Base-by-base conservation (phyloP, 2,888 invertebrate species). In the Pyrrhosoma nymphula region DNA sequence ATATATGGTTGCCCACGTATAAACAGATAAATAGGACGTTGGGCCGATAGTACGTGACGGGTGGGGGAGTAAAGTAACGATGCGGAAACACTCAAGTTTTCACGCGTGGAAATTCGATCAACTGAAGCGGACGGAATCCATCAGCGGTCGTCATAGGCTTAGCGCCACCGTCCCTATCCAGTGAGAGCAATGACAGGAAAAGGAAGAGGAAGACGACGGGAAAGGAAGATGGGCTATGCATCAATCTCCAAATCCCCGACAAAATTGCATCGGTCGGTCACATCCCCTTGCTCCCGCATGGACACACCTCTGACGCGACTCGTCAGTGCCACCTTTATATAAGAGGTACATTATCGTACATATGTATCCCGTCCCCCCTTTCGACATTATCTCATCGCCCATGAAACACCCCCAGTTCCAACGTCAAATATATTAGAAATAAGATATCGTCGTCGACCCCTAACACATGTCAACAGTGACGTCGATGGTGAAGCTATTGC, bases 91-190 rank as follows among this genome's bases (percentile, higher is more conserved):
- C 47, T 47, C 8, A 47, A 47, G 69, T 69, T 69, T 69, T 69
- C 69, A 69, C 69, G 69, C 69, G 69, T 69, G 69, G 69, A n/a
- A 69, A n/a, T 69, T 69, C 26, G 26, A 69, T 69, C 69, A n/a
- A 69, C 69, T 69, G 69, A 69, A 69, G 69, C 69, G 69, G 69
- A 69, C 69, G 69, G 26, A 69, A 69, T 69, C 69, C 69, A 69
- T 69, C 69, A 69, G 69, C 69, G 69, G 69, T 69, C 69, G 69
- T 69, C 69, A 26, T 69, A 69, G n/a, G 69, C 69, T 69, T 69
- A 12, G 26, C 23, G 69, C 69, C 69, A 47, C 69, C 23, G 6
- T 26, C 1, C 60, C 47, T 47, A 47, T 47, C 8, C 47, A 47
- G 47, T 47, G 47, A 47, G 47, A 2, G 8, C 47, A 47, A 47